These are phyloP conservation scores for Campylomormyrus numenius DNA, from an alignment of 2,113 vertebrate genomes.

Conservation along the genomic window DNA sequence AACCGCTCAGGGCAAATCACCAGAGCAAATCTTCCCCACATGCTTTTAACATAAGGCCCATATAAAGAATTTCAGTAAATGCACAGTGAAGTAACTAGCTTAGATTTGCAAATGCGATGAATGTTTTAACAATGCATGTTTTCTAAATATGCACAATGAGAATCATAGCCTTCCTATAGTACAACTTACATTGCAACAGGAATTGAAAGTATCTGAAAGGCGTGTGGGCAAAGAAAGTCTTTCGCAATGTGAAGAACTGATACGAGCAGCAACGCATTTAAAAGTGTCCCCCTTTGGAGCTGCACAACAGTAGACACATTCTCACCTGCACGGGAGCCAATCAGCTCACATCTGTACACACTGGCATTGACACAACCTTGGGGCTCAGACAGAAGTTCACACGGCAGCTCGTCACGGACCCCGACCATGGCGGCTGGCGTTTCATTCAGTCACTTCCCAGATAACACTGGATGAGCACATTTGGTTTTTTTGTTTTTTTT, in stretches of 20 bases:
- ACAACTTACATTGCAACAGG: background rate
- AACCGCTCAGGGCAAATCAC: background rate
- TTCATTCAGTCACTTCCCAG: constrained; percentile 15
- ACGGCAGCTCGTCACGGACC: background rate
- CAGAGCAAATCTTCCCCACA: background rate
- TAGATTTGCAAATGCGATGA: constrained; percentile 4
- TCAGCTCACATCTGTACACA: constrained; percentile 53
- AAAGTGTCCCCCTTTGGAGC: background rate
- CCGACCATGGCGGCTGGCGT: background rate
- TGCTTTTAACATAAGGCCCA: background rate
- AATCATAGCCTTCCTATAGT: background rate
- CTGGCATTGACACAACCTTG: constrained; percentile 55
- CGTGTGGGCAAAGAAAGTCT: background rate
- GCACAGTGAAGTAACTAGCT: background rate
- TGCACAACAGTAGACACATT: constrained; percentile 49
- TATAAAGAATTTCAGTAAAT: background rate
- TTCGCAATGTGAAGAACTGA: background rate
- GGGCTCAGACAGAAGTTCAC: constrained; percentile 58
- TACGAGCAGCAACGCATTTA: constrained; percentile 1
- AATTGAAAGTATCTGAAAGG: background rate
- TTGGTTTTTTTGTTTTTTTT: background rate
- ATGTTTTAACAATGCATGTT: background rate
- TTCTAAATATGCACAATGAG: background rate
- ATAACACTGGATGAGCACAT: constrained; percentile 2
- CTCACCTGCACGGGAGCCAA: constrained; percentile 29